A percentile compares a stretch with the other conserved stretches of the same genome.
Evolutionary conservation across 2,113 vertebrate species (phyloP).

Genomic region (Oreochromis tanganicae): DNA sequence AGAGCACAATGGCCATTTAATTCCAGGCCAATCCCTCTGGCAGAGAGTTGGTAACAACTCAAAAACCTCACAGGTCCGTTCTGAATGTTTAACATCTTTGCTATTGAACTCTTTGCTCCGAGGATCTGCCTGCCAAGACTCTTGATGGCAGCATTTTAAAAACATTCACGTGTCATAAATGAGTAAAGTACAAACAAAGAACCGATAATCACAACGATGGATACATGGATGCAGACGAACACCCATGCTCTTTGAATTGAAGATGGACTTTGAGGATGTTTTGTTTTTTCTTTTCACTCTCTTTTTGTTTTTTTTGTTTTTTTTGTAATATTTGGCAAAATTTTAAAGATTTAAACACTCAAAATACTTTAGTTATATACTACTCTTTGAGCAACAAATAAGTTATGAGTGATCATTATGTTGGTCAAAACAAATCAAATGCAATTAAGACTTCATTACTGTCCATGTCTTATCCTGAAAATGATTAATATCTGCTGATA

Average conservation of each 20-base stretch:
- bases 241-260: constrained; percentile 17
- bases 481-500: not conserved
- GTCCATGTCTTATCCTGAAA: not conserved
- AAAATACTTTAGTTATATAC: not conserved
- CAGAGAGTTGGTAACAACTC: not conserved
- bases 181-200: not conserved
- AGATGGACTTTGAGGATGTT: not conserved
- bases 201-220: not conserved
- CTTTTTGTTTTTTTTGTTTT: accelerated
- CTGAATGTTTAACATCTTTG: constrained; percentile 14
- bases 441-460: not conserved
- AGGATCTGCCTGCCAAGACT: not conserved
- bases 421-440: not conserved
- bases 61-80: not conserved
- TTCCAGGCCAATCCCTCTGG: not conserved
- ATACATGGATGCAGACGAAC: not conserved
- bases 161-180: not conserved
- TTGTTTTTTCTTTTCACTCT: not conserved
- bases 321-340: not conserved
- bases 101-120: not conserved
- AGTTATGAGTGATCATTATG: not conserved
- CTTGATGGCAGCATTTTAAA: not conserved
- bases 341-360: not conserved
- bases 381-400: not conserved
- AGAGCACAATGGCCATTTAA: constrained; percentile 24